phyloP scores from a whole-genome alignment of 2,797 vertebrate species.

The Malurus leucopterus region DNA sequence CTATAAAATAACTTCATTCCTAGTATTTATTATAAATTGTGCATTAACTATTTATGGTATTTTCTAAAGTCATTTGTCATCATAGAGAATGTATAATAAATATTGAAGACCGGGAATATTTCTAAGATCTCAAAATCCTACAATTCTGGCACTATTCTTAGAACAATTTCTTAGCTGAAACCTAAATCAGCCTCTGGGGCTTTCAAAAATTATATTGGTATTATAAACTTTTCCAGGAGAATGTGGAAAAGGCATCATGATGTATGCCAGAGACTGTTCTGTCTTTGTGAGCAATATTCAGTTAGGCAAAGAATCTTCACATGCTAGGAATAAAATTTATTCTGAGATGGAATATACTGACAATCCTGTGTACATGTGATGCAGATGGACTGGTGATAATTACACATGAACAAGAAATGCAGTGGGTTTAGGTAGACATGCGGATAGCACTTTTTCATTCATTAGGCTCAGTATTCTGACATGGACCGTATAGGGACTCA shows the following conservation, averaged over 20 bases:
- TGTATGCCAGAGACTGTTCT: not conserved
- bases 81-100: not conserved
- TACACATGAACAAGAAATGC: rapidly evolving
- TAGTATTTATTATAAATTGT: not conserved
- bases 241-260: not conserved
- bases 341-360: not conserved
- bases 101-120: not conserved
- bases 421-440: not conserved
- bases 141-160: not conserved
- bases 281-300: not conserved
- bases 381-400: not conserved
- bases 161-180: not conserved
- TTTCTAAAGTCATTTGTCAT: not conserved
- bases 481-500: not conserved
- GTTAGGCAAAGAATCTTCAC: not conserved
- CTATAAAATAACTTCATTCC: not conserved
- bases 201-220: not conserved
- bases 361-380: not conserved
- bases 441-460: not conserved
- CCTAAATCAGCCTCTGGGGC: not conserved
- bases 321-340: not conserved
- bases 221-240: not conserved
- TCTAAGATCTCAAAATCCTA: not conserved
- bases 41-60: not conserved
- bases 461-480: not conserved